Conservation (phyloP, 1,140 invertebrate species). For the Zeugodacus cucurbitae region DNA sequence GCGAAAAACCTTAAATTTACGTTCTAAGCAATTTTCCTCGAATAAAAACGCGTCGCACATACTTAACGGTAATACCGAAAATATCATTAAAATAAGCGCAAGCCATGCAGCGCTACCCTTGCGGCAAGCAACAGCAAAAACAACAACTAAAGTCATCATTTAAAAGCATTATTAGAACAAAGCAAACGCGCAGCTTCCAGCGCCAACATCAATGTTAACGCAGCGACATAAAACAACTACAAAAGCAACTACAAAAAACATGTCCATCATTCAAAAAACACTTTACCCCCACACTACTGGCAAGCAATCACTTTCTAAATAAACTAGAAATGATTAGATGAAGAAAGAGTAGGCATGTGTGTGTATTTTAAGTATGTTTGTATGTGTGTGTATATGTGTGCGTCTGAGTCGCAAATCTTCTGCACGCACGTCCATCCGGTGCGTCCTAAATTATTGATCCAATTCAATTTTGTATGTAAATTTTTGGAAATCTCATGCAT, state of each 20-base stretch:
- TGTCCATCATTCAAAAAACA: not conserved
- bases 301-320: not conserved
- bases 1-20: too few species aligned
- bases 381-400: not conserved
- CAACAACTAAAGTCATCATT: not conserved
- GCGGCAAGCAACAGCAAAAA: not conserved
- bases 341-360: not conserved
- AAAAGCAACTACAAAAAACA: not conserved
- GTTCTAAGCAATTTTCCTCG: too few species aligned
- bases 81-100: not conserved
- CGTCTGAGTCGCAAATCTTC: not conserved
- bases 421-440: slow-evolving; percentile 24
- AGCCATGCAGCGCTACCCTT: not conserved
- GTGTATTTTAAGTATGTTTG: not conserved
- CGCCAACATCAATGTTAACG: not conserved
- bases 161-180: not conserved
- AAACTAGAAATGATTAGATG: slow-evolving; percentile 13
- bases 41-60: too few species aligned
- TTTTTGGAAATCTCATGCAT: slow-evolving; percentile 18
- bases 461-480: slow-evolving; percentile 38
- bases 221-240: not conserved
- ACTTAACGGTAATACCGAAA: not conserved
- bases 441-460: slow-evolving; percentile 37
- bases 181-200: not conserved
- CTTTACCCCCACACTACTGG: not conserved